Evolutionary conservation across 2,888 invertebrate species (phyloP).

Genomic region (Nomada goodeniana): DNA sequence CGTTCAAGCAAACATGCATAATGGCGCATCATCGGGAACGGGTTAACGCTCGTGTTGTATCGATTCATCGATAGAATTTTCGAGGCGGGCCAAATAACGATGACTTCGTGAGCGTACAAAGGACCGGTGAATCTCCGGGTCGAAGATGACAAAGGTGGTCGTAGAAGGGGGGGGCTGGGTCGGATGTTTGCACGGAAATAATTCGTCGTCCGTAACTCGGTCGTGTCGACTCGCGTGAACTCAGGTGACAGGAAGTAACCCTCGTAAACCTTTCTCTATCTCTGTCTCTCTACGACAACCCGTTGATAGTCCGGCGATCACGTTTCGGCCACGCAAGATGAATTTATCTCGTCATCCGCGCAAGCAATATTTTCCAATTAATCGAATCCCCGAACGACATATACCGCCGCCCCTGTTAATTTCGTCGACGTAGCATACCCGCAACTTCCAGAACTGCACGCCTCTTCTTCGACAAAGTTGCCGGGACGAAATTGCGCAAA

Average conservation of each 20-base stretch:
- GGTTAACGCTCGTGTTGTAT: slow-evolving; percentile 26
- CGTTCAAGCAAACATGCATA: slow-evolving; percentile 38
- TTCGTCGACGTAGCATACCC: no score
- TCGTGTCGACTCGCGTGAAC: slow-evolving; percentile 25
- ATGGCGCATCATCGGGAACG: slow-evolving; percentile 26
- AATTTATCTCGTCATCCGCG: no score
- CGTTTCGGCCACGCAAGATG: background rate
- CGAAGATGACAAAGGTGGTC: slow-evolving; percentile 46
- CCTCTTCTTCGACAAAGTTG: no score
- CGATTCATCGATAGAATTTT: slow-evolving; percentile 47
- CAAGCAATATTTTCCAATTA: no score
- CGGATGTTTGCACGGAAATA: slow-evolving; percentile 64
- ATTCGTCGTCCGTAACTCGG: slow-evolving; percentile 56
- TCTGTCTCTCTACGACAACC: no score
- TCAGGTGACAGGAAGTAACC: slow-evolving; percentile 32
- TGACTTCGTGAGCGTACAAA: slow-evolving; percentile 30
- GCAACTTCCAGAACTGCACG: no score
- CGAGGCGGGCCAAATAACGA: slow-evolving; percentile 6
- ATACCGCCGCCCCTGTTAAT: no score
- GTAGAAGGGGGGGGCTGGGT: background rate
- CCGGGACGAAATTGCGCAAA: no score
- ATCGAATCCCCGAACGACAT: no score
- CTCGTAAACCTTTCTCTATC: background rate
- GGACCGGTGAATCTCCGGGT: slow-evolving; percentile 12
- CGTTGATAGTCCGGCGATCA: background rate